These are phyloP conservation scores for Semicossyphus pulcher DNA, from an alignment of 2,113 vertebrate genomes.

Conservation along the genomic window DNA sequence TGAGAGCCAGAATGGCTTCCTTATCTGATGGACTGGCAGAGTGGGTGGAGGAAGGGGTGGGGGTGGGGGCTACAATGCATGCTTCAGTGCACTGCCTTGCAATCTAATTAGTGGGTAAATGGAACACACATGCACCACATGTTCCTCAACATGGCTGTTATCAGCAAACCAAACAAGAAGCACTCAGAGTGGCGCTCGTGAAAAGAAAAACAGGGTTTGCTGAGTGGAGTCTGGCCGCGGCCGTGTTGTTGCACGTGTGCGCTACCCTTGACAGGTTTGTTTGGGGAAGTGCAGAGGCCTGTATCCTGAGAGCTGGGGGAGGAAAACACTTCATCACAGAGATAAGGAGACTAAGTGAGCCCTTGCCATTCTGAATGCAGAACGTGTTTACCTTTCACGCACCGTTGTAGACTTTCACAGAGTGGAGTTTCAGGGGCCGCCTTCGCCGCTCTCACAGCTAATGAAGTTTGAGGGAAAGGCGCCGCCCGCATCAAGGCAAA, in stretches of 20 bases:
- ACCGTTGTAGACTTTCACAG: conserved; percentile 72
- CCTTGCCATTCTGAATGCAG: conserved; percentile 71
- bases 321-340: conserved; percentile 74
- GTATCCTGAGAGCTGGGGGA: conserved; percentile 74
- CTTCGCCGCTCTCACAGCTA: conserved; percentile 43
- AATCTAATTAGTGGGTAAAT: conserved; percentile 85
- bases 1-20: conserved; percentile 81
- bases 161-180: conserved; percentile 84
- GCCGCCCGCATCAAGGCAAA: conserved; percentile 64
- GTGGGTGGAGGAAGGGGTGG: conserved; percentile 55
- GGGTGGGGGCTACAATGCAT: conserved; percentile 62
- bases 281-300: conserved; percentile 74
- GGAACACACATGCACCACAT: conserved; percentile 84
- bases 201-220: conserved; percentile 58
- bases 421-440: conserved; percentile 38
- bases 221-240: conserved; percentile 25
- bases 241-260: conserved; percentile 61
- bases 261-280: conserved; percentile 70
- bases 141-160: conserved; percentile 80
- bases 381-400: conserved; percentile 81
- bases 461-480: conserved; percentile 72
- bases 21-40: conserved; percentile 84
- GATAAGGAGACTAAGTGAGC: conserved; percentile 83
- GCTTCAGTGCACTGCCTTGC: conserved; percentile 79
- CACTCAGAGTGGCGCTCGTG: conserved; percentile 68